phyloP scores from a whole-genome alignment of 2,113 vertebrate species.

The Corythornis madagascariensis region DNA sequence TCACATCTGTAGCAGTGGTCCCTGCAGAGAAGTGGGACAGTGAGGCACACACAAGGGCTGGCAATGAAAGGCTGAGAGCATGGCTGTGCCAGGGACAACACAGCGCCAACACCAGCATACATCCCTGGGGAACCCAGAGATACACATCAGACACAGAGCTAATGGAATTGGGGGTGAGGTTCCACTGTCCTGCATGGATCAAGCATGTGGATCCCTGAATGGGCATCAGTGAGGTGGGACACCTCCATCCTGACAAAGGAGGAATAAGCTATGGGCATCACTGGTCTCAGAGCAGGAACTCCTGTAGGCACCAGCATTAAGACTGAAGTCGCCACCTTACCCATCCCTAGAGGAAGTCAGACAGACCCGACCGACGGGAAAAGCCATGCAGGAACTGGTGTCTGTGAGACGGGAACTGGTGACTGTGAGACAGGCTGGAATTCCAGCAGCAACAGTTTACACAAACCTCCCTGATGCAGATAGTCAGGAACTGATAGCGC shows the following conservation, averaged over 20 bases:
- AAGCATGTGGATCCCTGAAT: not conserved
- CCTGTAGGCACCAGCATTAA: not conserved
- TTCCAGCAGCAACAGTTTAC: conserved; percentile 23
- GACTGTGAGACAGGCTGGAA: not conserved
- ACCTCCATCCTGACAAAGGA: not conserved
- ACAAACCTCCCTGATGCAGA: conserved; percentile 34
- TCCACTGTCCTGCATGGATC: not conserved
- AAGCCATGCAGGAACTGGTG: conserved; percentile 29
- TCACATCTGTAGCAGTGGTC: not conserved
- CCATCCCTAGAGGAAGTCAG: not conserved
- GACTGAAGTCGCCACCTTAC: not conserved
- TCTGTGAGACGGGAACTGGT: not conserved
- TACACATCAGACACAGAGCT: rapidly evolving
- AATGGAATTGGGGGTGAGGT: rapidly evolving
- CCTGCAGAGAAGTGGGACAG: conserved; percentile 5
- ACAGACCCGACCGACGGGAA: conserved; percentile 16
- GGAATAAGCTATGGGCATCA: not conserved
- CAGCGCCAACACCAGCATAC: not conserved
- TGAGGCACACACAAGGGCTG: not conserved
- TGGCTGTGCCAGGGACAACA: rapidly evolving
- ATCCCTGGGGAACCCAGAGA: not conserved
- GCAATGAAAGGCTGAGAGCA: not conserved
- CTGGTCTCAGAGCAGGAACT: not conserved
- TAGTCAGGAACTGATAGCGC: conserved; percentile 33
- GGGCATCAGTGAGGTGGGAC: not conserved